A percentile compares a stretch with the other conserved stretches of the same genome.
Conservation (phyloP, 2,797 vertebrate species). For the Liparis tanakae region DNA sequence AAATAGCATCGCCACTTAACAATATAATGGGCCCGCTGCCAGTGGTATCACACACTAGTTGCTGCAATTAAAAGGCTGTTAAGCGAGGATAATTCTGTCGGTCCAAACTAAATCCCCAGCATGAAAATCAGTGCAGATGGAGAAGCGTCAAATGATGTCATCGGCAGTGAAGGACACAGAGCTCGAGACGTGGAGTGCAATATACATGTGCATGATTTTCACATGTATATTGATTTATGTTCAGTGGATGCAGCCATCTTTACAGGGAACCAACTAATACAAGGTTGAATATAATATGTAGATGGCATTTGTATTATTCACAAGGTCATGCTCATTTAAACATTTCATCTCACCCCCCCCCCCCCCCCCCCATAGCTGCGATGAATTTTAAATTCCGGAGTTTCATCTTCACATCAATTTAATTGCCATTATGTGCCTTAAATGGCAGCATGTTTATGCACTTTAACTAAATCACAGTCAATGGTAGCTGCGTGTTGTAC, state of each 20-base stretch:
- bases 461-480: not conserved
- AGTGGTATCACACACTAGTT: conserved; percentile 49
- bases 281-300: not conserved
- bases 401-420: not conserved
- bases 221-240: conserved; percentile 29
- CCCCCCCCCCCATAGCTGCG: not conserved
- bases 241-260: not conserved
- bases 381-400: not conserved
- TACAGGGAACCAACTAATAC: not conserved
- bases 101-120: conserved; percentile 30
- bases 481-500: not conserved
- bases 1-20: conserved; percentile 54
- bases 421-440: not conserved
- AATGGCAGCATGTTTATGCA: not conserved
- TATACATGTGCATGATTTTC: not conserved
- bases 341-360: not conserved
- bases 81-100: conserved; percentile 38
- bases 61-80: conserved; percentile 41
- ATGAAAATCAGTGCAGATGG: conserved; percentile 16
- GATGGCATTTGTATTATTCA: not conserved
- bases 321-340: conserved; percentile 5
- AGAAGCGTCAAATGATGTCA: conserved; percentile 30
- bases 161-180: conserved; percentile 20
- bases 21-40: conserved; percentile 57
- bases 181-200: not conserved